These are phyloP conservation scores for Lepus europaeus DNA, from an alignment of 2,113 vertebrate genomes.

Conservation along the genomic window DNA sequence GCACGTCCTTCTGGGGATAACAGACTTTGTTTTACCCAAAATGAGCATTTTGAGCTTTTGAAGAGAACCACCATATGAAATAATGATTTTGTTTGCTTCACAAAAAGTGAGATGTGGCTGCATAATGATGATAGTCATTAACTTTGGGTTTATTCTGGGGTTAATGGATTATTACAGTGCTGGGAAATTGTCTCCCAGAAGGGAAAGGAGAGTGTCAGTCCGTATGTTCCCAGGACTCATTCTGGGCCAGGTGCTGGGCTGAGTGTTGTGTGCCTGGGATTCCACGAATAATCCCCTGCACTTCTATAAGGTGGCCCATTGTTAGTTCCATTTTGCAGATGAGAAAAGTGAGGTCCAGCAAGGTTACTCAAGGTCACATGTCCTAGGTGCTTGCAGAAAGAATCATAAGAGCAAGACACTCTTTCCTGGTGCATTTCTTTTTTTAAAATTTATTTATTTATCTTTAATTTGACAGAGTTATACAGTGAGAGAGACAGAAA, in stretches of 20 bases:
- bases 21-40: conserved; percentile 72
- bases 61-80: conserved; percentile 48
- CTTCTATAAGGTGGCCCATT: too few relatives aligned
- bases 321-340: not conserved
- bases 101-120: not conserved
- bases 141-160: conserved; percentile 73
- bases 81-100: conserved; percentile 69
- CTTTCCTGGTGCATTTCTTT: not conserved
- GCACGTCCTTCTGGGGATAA: conserved; percentile 48
- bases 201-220: not conserved
- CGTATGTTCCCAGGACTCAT: not conserved
- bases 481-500: too few relatives aligned
- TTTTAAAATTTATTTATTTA: too few relatives aligned
- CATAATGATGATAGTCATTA: conserved; percentile 64
- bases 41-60: not conserved
- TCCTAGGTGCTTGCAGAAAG: not conserved
- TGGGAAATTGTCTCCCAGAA: conserved; percentile 65
- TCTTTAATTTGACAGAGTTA: too few relatives aligned
- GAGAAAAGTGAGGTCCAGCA: not conserved
- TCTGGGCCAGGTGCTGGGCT: not conserved
- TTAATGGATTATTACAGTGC: conserved; percentile 75
- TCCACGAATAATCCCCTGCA: not conserved
- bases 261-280: not conserved
- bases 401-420: not conserved
- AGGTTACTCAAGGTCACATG: not conserved